Evolutionary conservation across 2,113 vertebrate genomes (phyloP).

Genomic region (Martes martes): DNA sequence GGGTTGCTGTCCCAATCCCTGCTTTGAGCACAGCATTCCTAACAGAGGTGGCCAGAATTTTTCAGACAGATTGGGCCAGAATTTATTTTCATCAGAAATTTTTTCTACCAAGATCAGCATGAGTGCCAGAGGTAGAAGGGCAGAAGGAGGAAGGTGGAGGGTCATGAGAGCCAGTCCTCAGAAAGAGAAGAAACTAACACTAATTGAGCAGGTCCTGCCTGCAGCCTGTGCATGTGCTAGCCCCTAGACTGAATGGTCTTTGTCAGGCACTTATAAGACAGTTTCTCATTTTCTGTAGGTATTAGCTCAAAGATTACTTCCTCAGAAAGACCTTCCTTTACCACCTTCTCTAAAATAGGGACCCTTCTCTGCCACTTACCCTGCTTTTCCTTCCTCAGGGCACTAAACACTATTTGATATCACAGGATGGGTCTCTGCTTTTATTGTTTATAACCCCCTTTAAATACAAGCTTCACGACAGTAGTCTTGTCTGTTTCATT

Average conservation of each 20-base stretch:
- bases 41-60: background rate
- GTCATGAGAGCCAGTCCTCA: background rate
- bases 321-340: background rate
- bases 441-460: background rate
- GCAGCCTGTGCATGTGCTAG: background rate
- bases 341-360: background rate
- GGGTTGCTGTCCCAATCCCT: too few species aligned
- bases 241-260: background rate
- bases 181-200: background rate
- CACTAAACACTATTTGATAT: background rate
- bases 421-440: background rate
- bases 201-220: background rate
- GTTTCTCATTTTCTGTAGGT: background rate
- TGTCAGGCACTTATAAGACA: background rate
- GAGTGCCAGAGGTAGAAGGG: background rate
- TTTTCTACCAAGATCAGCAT: background rate
- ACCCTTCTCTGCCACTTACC: background rate
- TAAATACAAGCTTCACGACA: background rate
- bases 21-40: background rate
- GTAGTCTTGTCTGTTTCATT: background rate
- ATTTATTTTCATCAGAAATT: background rate
- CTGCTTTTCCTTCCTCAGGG: background rate
- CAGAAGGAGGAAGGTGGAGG: background rate
- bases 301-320: background rate
- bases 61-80: background rate